Evolutionary conservation across 2,888 invertebrate species (phyloP), one percentile per base, ranked within the genome.

Genomic region (Drosophila imparisetae): DNA sequence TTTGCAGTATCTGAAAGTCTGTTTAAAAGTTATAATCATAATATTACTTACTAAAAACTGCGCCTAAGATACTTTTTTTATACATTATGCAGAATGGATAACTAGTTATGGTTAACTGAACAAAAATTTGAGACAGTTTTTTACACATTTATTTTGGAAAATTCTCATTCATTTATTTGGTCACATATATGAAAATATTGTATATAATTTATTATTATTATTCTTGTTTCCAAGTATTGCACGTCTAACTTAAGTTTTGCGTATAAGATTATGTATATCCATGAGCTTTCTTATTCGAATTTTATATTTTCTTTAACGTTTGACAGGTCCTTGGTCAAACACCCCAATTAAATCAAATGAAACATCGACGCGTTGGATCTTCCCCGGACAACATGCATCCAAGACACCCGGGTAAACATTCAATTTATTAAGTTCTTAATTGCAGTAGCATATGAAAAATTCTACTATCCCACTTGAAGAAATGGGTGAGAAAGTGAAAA

Each of bases 311-410:
- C 49, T 42, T 60, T 54, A 24, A 63, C 36, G 55, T 60, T 58
- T 83, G 80, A 40, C 80, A 93, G 93, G 92, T 85, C 55, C 81
- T 92, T 64, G 93, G 93, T 15, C 92, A 93, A 72, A 93, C 93
- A 21, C 92, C 93, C 15, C 92, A 91, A 72, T 61, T 91, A 72
- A 91, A 81, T 69, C 91, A 93, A 72, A 89, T 93, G 72, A 92
- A 93, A 67, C 93, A 93, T 77, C 84, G 93, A 62, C 92, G 93
- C 13, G 92, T 92, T 29, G 93, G 92, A 13, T 93, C 93, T 36
- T 93, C 93, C n/a, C 93, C 93, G 24, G 93, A 93, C 38, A 92
- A 93, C 71, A 91, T 93, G 86, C 92, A 93, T 82, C 90, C 91
- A 49, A 84, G 92, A 57, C 91, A 92, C 83, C 89, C 92, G 54